These are phyloP conservation scores for Cynoglossus semilaevis DNA, from an alignment of 2,113 vertebrate genomes.

Conservation along the genomic window DNA sequence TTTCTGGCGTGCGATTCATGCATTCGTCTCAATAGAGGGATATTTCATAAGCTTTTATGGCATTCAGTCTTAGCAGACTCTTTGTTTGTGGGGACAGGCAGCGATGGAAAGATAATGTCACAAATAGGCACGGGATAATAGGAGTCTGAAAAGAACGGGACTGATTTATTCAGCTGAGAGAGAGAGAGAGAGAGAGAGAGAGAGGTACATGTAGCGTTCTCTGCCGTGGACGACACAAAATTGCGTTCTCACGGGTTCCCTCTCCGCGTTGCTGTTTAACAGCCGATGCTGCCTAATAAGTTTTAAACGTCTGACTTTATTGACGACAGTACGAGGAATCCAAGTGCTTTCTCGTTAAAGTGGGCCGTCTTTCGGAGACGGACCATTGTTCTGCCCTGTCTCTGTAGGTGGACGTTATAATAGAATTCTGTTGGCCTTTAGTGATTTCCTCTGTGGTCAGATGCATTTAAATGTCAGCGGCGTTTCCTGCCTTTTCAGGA, in stretches of 20 bases:
- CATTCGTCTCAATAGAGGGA: slow-evolving; percentile 57
- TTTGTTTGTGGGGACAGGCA: slow-evolving; percentile 56
- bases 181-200: background rate
- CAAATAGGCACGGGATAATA: slow-evolving; percentile 59
- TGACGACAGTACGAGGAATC: slow-evolving; percentile 46
- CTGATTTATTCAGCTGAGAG: slow-evolving; percentile 47
- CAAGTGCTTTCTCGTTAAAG: slow-evolving; percentile 51
- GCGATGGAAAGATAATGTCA: slow-evolving; percentile 58
- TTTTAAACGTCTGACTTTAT: slow-evolving; percentile 30
- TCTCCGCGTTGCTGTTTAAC: slow-evolving; percentile 15
- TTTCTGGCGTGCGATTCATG: slow-evolving; percentile 40
- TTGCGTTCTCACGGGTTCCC: slow-evolving; percentile 1
- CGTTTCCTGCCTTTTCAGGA: slow-evolving; percentile 71
- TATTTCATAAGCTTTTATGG: slow-evolving; percentile 38
- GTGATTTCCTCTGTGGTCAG: slow-evolving; percentile 64
- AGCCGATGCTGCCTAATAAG: slow-evolving; percentile 10
- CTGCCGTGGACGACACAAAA: slow-evolving; percentile 5
- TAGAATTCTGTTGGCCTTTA: slow-evolving; percentile 74
- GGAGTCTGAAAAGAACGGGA: slow-evolving; percentile 41
- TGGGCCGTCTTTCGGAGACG: slow-evolving; percentile 57
- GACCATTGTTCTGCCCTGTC: slow-evolving; percentile 48
- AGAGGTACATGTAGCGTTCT: slow-evolving; percentile 15
- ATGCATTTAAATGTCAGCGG: slow-evolving; percentile 76
- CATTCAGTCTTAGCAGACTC: slow-evolving; percentile 25
- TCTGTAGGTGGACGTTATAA: slow-evolving; percentile 63